Evolutionary conservation across 2,797 vertebrate species (phyloP), one percentile per base, ranked within the genome.

Genomic region (Megalops cyprinoides): DNA sequence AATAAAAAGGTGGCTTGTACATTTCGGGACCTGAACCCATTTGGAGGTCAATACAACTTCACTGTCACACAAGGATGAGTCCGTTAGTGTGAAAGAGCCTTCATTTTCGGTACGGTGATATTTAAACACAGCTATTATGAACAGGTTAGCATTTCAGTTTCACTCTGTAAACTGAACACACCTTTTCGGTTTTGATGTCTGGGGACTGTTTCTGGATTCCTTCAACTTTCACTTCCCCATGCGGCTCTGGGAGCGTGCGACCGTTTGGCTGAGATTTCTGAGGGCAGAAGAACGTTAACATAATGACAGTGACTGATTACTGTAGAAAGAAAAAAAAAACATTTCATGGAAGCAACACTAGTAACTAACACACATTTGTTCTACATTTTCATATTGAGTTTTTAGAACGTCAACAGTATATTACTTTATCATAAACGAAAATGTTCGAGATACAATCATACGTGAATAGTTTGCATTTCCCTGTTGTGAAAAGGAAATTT

Each of bases 201-300:
- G 88, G 18, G 0, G 90, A 85, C 8, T 85, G 91, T 79, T 95
- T 97, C 79, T 86, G 55, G 56, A 91, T 91, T 15, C 90, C 80
- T 84, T 93, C 88, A 44, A 83, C 84, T 91, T 87, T 88, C 80
- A 93, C 87, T 88, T 96, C 94, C 79, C 96, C 95, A 77, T 91
- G 91, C 1, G 93, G 86, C 71, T 93, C 93, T 58, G 93, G 86
- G 79, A 93, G 91, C 53, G 96, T 95, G 5, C 95, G 93, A 74
- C 97, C 97, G 84, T 99, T 98, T 49, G 96, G 94, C 89, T 98
- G 94, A 81, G 85, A 77, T 83, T 92, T 94, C 92, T 94, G 78
- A 0, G 34, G 44, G n/a, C 4, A 75, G 49, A 82, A 1, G 62
- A 3, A 85, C 23, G 81, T 42, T 42, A n/a, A n/a, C n/a, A n/a